These are phyloP conservation scores for Branchinecta lindahli DNA, from an alignment of 1,140 invertebrate genomes.

Conservation along the genomic window DNA sequence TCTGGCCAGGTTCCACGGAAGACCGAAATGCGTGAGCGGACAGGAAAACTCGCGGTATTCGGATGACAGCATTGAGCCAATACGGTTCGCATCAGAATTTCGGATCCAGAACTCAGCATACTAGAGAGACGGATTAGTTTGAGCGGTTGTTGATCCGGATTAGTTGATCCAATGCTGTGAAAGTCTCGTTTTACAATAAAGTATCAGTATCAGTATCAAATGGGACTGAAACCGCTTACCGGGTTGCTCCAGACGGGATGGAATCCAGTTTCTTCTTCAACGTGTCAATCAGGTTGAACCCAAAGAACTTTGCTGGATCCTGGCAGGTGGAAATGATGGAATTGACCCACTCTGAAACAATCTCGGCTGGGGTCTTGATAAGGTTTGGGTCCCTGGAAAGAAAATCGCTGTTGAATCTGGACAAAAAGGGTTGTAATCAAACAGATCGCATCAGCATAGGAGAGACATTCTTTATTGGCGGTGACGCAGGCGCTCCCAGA, in stretches of 20 bases:
- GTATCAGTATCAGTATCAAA: too few species aligned
- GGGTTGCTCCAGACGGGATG: constrained; percentile 16
- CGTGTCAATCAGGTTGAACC: constrained; percentile 18
- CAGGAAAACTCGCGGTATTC: too few species aligned
- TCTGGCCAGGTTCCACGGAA: too few species aligned
- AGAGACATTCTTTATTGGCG: background rate
- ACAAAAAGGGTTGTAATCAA: background rate
- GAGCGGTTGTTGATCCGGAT: too few species aligned
- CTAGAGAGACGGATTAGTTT: too few species aligned
- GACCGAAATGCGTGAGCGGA: too few species aligned
- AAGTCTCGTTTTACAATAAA: too few species aligned
- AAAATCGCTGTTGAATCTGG: background rate
- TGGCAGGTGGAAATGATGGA: constrained; percentile 19
- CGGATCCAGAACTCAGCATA: too few species aligned
- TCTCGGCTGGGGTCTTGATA: constrained; percentile 14
- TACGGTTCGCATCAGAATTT: too few species aligned
- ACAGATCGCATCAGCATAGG: background rate
- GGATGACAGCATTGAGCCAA: too few species aligned
- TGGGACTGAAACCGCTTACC: background rate
- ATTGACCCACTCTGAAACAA: constrained; percentile 16
- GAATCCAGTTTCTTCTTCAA: constrained; percentile 16
- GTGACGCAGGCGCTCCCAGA: background rate
- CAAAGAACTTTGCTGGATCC: constrained; percentile 17
- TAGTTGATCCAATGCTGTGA: too few species aligned
- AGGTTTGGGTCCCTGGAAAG: constrained; percentile 16